A percentile compares a stretch with the other conserved stretches of the same genome.
These are phyloP conservation scores for Percopsis transmontana DNA, from an alignment of 2,113 vertebrate genomes.

Conservation along the genomic window DNA sequence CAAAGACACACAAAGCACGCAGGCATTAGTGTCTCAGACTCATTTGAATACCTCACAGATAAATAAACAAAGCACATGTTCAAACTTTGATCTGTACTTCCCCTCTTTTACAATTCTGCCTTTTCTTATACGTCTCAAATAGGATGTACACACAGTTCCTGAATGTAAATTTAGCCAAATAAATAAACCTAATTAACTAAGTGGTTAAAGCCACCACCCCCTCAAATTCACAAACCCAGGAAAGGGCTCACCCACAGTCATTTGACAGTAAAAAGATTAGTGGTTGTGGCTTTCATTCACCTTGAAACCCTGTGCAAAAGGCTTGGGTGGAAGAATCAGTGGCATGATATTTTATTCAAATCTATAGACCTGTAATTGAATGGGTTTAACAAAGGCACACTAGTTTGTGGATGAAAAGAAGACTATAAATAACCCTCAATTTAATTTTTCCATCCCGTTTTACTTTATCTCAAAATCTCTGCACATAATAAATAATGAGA, in stretches of 20 bases:
- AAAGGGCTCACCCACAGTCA: conserved; percentile 71
- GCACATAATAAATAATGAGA: no score
- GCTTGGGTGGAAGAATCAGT: conserved; percentile 45
- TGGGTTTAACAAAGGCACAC: conserved; percentile 37
- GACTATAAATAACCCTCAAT: neutral
- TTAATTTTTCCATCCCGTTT: neutral
- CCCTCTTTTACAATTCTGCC: conserved; percentile 66
- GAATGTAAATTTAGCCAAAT: conserved; percentile 81
- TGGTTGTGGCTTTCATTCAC: conserved; percentile 79
- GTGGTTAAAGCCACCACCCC: conserved; percentile 63
- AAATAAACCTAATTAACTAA: conserved; percentile 66
- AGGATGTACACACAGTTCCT: conserved; percentile 72
- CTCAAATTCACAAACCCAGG: conserved; percentile 67
- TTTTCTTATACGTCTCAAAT: conserved; percentile 63
- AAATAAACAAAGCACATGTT: conserved; percentile 68
- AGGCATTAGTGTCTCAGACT: conserved; percentile 15
- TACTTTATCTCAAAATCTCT: conserved; percentile 9
- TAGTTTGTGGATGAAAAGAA: conserved; percentile 37
- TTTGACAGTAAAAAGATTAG: conserved; percentile 81
- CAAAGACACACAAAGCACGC: conserved; percentile 43
- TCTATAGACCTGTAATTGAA: conserved; percentile 37
- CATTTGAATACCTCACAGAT: conserved; percentile 72
- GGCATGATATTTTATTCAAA: conserved; percentile 70
- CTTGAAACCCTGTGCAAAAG: conserved; percentile 70
- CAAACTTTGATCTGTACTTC: conserved; percentile 66